Conservation (phyloP, 1,140 invertebrate genomes). For the Calliopsis andreniformis region DNA sequence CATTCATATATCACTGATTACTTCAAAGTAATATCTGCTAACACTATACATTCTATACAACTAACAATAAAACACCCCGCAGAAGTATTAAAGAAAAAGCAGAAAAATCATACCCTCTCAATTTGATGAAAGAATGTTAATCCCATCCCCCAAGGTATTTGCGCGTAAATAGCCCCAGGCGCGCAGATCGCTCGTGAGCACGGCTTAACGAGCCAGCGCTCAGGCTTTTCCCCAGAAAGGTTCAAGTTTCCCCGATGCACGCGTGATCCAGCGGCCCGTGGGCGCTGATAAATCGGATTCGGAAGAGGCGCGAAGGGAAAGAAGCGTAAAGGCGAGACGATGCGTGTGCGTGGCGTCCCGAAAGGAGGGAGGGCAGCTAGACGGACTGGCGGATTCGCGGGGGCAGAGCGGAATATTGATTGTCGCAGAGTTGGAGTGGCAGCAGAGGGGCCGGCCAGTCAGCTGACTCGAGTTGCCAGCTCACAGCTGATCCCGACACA, state of each 20-base stretch:
- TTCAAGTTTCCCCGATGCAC: background rate
- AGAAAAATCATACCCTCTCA: too few relatives aligned
- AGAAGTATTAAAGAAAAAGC: too few relatives aligned
- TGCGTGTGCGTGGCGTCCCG: background rate
- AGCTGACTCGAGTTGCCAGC: constrained; percentile 76
- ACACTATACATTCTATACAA: too few relatives aligned
- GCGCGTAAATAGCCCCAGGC: too few relatives aligned
- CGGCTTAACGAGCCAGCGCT: too few relatives aligned
- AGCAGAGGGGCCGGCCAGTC: constrained; percentile 63
- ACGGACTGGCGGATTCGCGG: constrained; percentile 19
- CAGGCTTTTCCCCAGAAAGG: background rate
- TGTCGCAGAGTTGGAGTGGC: constrained; percentile 68
- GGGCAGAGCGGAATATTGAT: constrained; percentile 67
- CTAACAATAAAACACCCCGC: too few relatives aligned
- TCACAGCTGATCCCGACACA: constrained; percentile 73
- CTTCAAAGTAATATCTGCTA: too few relatives aligned
- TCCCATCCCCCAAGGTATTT: too few relatives aligned
- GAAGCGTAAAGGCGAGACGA: background rate
- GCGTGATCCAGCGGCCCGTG: background rate
- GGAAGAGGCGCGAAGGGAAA: background rate
- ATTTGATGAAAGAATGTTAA: too few relatives aligned
- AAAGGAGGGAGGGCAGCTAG: background rate
- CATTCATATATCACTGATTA: too few relatives aligned
- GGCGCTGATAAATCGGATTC: background rate
- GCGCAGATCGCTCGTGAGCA: too few relatives aligned